A percentile compares a stretch with the other conserved stretches of the same genome.
phyloP scores from a whole-genome alignment of 2,888 invertebrate species.

The Oasisia sp. region DNA sequence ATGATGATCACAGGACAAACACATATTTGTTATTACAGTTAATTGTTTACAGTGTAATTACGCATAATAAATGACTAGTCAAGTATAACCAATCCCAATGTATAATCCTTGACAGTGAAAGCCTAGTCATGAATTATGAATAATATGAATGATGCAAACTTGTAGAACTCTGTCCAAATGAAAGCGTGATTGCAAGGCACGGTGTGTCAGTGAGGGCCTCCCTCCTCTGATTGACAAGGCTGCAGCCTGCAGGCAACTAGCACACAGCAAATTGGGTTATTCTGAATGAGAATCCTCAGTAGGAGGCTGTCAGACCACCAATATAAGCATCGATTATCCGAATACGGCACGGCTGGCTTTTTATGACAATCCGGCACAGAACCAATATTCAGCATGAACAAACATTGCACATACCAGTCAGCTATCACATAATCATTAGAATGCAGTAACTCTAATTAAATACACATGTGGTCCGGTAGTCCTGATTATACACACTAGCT shows the following conservation, averaged over 20 bases:
- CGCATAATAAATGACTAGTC: too few species aligned
- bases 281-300: neutral
- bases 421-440: neutral
- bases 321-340: conserved; percentile 1
- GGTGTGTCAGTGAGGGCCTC: neutral
- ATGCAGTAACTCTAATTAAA: neutral
- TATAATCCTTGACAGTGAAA: neutral
- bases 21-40: too few species aligned
- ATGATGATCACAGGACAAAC: too few species aligned
- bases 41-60: too few species aligned
- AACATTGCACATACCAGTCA: neutral
- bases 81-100: too few species aligned
- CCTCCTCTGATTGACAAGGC: too few species aligned
- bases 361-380: neutral
- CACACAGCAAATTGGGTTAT: neutral
- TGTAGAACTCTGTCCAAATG: neutral
- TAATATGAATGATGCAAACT: neutral
- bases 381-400: neutral
- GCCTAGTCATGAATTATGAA: neutral
- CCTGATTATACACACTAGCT: neutral
- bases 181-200: neutral
- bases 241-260: neutral
- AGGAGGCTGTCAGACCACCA: neutral
- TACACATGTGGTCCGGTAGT: neutral
- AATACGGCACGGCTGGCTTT: neutral